Evolutionary conservation across 2,888 invertebrate genomes (phyloP), one percentile per base, ranked within the genome.

Genomic region (Phymatocera aterrima): DNA sequence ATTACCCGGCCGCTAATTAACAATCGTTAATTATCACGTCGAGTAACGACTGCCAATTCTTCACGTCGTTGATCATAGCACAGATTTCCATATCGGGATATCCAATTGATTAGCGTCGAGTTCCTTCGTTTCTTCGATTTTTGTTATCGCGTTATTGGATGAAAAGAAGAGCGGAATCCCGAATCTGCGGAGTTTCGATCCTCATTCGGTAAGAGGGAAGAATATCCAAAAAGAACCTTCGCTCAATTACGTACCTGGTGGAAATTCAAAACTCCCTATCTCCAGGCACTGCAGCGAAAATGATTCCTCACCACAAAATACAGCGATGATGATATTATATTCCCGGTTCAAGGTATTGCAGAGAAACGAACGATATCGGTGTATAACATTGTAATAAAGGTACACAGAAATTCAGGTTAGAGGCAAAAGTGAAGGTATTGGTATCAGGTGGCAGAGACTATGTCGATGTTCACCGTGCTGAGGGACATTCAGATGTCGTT

Each of bases 1-100:
- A 72, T 72, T 72, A 72, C n/a, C 2, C 51, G 18, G 15, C 34
- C 43, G 68, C 68, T 68, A 68, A 68, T 72, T 72, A 51, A 51
- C 48, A 68, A 43, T 68, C 43, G 51, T 34, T 72, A 72, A 72
- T 72, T 72, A 43, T n/a, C 12, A 34, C 68, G 68, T 68, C 24
- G 43, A 68, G 68, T 68, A 68, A 68, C 43, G 68, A 37, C 68
- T n/a, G n/a, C n/a, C 54, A 43, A 54, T 18, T 68, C 34, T 68
- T 46, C 43, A 43, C 46, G 28, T 24, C 43, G 46, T 68, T 68
- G 24, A 18, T 37, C 34, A 15, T n/a, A 51, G 18, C 61, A 37
- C 34, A 34, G 18, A 46, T 43, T n/a, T 68, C 28, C 8, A 40
- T 28, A 24, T 21, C 24, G n/a, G n/a, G n/a, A n/a, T n/a, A n/a